phyloP scores from a whole-genome alignment of 2,888 invertebrate species.

The Rosalia funebris region DNA sequence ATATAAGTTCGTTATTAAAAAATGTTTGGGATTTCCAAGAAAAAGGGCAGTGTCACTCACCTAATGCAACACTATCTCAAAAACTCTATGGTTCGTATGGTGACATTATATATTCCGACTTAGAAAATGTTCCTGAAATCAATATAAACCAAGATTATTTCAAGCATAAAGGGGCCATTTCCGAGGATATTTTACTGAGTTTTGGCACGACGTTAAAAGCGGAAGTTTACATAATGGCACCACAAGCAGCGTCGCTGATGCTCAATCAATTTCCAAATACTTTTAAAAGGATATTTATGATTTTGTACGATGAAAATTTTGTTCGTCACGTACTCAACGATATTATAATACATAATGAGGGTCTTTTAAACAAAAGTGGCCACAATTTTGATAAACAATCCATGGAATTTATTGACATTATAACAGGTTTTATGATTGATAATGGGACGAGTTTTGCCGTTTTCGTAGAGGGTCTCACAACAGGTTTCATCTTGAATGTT shows the following conservation, averaged over 20 bases:
- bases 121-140: constrained; percentile 36
- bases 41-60: constrained; percentile 78
- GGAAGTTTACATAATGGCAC: constrained; percentile 48
- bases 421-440: constrained; percentile 52
- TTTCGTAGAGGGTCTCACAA: constrained; percentile 48
- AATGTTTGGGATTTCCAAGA: constrained; percentile 65
- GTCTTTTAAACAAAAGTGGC: constrained; percentile 17
- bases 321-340: constrained; percentile 35
- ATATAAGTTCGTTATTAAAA: constrained; percentile 47
- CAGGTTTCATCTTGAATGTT: constrained; percentile 49
- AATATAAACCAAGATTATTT: constrained; percentile 29
- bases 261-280: constrained; percentile 41
- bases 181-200: constrained; percentile 37
- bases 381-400: constrained; percentile 6
- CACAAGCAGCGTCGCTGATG: constrained; percentile 44
- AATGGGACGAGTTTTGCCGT: constrained; percentile 46
- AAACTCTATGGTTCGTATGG: constrained; percentile 19
- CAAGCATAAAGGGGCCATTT: constrained; percentile 3
- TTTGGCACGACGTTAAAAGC: constrained; percentile 45
- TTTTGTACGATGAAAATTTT: constrained; percentile 33
- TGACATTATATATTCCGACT: constrained; percentile 2
- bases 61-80: constrained; percentile 65
- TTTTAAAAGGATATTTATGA: constrained; percentile 48
- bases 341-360: constrained; percentile 43
- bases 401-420: constrained; percentile 32